Evolutionary conservation across 2,888 invertebrate species (phyloP), one percentile per base, ranked within the genome.

Genomic region (Anorthoa munda): DNA sequence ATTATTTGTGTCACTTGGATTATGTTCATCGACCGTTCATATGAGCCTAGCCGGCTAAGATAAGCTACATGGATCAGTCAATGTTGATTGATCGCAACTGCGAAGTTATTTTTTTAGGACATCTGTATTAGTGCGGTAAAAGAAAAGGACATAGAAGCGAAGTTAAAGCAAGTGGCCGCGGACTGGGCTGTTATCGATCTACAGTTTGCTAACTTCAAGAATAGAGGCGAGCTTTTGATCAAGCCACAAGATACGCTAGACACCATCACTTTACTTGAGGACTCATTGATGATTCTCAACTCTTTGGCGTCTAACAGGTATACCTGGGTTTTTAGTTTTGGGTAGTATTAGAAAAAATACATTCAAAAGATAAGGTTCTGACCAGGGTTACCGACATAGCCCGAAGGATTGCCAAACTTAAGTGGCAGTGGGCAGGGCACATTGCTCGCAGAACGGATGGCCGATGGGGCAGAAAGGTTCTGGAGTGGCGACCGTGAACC

Each of bases 71-170:
- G 11, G 18, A 61, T 39, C 15, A 51, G 7, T 45, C 4, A 4
- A 9, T 23, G 11, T 46, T 17, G n/a, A 55, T 56, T 46, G 15
- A 50, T 26, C 13, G 21, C 9, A 58, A 51, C 59, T 17, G 11
- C 17, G 17, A 11, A 50, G 12, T 53, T 23, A 21, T 46, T 31
- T 66, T 69, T 64, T 45, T 58, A 98, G 97, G 99, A 99, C 90
- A 98, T 99, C 85, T 99, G 99, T 88, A 98, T 98, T 51, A 98
- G 98, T 88, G 99, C 99, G 0, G 97, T 98, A 0, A 99, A 99
- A 94, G 99, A 99, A 92, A 98, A 98, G 86, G 99, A 99, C 86
- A 99, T 99, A 78, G 99, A 99, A 95, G 98, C 98, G 0, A 99
- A 99, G 95, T 92, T 99, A 76, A 98, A 98, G 85, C 98, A 98